Evolutionary conservation across 1,140 invertebrate genomes (phyloP).

Genomic region (Magallana angulata): DNA sequence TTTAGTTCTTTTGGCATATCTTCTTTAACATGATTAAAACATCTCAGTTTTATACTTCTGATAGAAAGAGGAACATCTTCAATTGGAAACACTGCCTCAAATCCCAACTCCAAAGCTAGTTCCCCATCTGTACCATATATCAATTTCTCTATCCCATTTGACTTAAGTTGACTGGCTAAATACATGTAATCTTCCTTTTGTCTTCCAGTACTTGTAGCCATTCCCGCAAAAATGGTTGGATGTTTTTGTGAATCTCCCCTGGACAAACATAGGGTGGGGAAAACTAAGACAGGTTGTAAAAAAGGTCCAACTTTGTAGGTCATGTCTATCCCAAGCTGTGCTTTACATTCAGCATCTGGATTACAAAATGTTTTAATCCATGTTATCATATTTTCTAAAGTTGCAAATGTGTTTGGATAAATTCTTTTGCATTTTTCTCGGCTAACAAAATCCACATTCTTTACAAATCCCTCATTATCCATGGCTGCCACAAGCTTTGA

Average conservation of each 20-base stretch:
- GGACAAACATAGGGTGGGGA: slow-evolving; percentile 47
- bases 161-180: not conserved
- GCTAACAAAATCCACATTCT: slow-evolving; percentile 44
- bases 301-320: slow-evolving; percentile 57
- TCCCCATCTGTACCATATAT: too few species aligned
- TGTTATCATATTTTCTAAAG: slow-evolving; percentile 31
- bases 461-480: slow-evolving; percentile 52
- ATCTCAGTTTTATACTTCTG: too few species aligned
- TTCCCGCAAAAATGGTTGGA: slow-evolving; percentile 20
- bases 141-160: too few species aligned
- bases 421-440: slow-evolving; percentile 46
- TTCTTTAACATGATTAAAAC: too few species aligned
- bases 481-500: slow-evolving; percentile 47
- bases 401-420: slow-evolving; percentile 53
- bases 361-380: slow-evolving; percentile 55
- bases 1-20: too few species aligned
- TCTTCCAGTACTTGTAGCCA: slow-evolving; percentile 23
- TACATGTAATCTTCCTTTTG: slow-evolving; percentile 30
- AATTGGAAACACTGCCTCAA: too few species aligned
- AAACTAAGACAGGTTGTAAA: slow-evolving; percentile 55
- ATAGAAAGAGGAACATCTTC: too few species aligned
- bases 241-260: not conserved
- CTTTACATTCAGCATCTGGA: slow-evolving; percentile 35
- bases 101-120: too few species aligned
- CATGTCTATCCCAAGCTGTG: slow-evolving; percentile 49